These are phyloP conservation scores for Petrocephalus microphthalmus DNA, from an alignment of 2,113 vertebrate species.

Conservation along the genomic window DNA sequence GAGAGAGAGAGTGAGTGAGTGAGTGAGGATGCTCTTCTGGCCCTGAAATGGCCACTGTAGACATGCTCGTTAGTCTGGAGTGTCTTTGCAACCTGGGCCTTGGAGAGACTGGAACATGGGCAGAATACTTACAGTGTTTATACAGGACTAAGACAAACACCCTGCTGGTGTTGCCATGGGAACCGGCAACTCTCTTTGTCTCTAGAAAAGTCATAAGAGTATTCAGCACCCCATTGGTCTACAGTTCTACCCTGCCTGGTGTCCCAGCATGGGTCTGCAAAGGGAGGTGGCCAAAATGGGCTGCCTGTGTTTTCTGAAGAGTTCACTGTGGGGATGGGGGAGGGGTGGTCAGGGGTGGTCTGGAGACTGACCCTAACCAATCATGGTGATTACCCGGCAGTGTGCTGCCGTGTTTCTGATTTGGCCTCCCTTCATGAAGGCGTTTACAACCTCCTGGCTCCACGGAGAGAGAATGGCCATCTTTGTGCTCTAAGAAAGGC, in stretches of 20 bases:
- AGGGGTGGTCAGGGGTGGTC: not conserved
- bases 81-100: not conserved
- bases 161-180: not conserved
- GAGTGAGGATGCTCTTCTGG: too few species aligned
- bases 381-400: not conserved
- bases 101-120: not conserved
- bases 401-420: not conserved
- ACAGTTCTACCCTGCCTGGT: not conserved
- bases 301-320: not conserved
- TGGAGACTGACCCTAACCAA: not conserved
- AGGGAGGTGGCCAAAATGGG: not conserved
- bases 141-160: not conserved
- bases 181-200: not conserved
- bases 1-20: too few species aligned
- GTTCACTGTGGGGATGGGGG: not conserved
- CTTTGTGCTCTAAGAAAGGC: constrained; percentile 1
- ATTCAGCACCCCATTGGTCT: not conserved
- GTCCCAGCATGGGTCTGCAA: not conserved
- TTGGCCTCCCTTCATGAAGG: not conserved
- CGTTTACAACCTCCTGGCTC: not conserved
- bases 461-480: not conserved
- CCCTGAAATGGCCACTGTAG: not conserved
- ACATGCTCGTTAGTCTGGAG: not conserved
- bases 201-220: not conserved
- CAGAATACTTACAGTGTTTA: constrained; percentile 9